Evolutionary conservation across 2,797 vertebrate species (phyloP).

Genomic region (Spinibarbus caldwelli): DNA sequence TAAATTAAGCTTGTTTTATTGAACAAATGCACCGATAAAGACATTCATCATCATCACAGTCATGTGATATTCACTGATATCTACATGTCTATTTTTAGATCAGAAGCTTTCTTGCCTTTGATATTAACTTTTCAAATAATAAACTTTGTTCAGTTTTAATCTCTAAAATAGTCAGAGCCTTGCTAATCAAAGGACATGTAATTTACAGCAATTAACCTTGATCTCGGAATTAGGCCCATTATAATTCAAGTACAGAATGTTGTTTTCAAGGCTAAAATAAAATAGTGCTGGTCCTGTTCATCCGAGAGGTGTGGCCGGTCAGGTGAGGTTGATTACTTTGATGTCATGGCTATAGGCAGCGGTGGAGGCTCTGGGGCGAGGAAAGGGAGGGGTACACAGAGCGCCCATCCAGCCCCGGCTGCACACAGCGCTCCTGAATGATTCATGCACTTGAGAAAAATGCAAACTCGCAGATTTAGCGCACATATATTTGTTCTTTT

Average conservation of each 20-base stretch:
- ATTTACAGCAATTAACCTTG: constrained; percentile 32
- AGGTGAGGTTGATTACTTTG: constrained; percentile 43
- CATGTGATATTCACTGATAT: too few species aligned
- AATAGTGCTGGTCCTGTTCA: neutral
- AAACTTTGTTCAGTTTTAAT: constrained; percentile 7
- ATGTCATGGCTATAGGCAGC: constrained; percentile 21
- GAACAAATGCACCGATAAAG: too few species aligned
- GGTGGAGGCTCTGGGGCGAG: constrained; percentile 13
- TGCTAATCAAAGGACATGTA: constrained; percentile 30
- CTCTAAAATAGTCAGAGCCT: neutral
- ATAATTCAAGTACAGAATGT: constrained; percentile 43
- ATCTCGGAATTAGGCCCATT: constrained; percentile 32
- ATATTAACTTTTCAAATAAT: constrained; percentile 30
- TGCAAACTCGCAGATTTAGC: constrained; percentile 76
- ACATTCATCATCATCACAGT: too few species aligned
- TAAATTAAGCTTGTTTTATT: neutral
- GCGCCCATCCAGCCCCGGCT: constrained; percentile 16
- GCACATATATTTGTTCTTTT: constrained; percentile 71
- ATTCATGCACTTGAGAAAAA: constrained; percentile 68
- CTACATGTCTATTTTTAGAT: too few species aligned
- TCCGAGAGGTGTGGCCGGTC: constrained; percentile 26
- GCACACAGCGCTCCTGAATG: constrained; percentile 51
- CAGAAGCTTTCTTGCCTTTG: too few species aligned
- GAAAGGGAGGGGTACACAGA: constrained; percentile 23
- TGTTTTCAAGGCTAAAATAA: constrained; percentile 38